Evolutionary conservation across 2,113 vertebrate species (phyloP).

Genomic region (Noturus placidus): DNA sequence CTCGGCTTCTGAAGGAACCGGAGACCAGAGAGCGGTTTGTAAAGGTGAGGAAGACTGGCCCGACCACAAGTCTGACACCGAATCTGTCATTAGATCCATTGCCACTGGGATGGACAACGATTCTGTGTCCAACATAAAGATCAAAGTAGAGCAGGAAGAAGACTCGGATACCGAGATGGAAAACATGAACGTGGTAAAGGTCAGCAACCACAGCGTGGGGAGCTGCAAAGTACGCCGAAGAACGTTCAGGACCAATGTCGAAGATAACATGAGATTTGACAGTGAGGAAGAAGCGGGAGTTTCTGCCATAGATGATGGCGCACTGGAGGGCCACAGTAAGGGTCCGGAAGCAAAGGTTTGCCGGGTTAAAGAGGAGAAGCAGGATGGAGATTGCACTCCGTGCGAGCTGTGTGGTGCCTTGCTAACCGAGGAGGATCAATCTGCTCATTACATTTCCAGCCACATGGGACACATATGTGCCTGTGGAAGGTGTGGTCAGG

Average conservation of each 20-base stretch:
- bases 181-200: slow-evolving; percentile 82
- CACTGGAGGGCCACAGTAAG: slow-evolving; percentile 65
- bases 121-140: slow-evolving; percentile 76
- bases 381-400: slow-evolving; percentile 60
- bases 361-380: slow-evolving; percentile 68
- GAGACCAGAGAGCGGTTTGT: slow-evolving; percentile 75
- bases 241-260: slow-evolving; percentile 27
- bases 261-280: slow-evolving; percentile 62
- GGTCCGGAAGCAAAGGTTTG: slow-evolving; percentile 56
- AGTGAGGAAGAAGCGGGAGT: slow-evolving; percentile 75
- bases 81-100: slow-evolving; percentile 64
- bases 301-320: slow-evolving; percentile 73
- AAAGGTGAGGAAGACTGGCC: slow-evolving; percentile 80
- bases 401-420: slow-evolving; percentile 90
- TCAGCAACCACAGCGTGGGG: slow-evolving; percentile 73
- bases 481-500: slow-evolving; percentile 93
- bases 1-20: slow-evolving; percentile 75
- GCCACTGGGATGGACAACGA: slow-evolving; percentile 76
- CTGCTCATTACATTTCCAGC: slow-evolving; percentile 91
- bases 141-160: slow-evolving; percentile 91
- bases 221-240: slow-evolving; percentile 65
- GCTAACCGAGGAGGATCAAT: slow-evolving; percentile 85
- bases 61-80: slow-evolving; percentile 64
- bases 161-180: slow-evolving; percentile 75
- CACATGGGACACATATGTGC: slow-evolving; percentile 97